Base-by-base conservation (phyloP, 1,140 invertebrate species). In the Chlorops oryzae region DNA sequence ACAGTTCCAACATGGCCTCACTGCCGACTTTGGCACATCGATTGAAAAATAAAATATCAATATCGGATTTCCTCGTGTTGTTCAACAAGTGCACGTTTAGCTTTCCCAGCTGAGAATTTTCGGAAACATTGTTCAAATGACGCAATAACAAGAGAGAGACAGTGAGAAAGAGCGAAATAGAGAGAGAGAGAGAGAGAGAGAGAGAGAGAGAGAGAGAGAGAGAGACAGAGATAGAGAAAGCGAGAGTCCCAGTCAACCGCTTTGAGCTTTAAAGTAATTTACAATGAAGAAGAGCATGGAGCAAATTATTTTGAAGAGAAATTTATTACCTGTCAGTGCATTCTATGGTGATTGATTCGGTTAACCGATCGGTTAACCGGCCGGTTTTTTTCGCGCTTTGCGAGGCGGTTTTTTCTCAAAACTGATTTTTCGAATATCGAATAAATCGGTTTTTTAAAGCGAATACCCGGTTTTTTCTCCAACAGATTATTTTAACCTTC, bases 1-100 rank as follows among this genome's bases (percentile, higher is more conserved):
- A 72, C 3, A 93, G 77, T 62, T 92, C 87, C 83, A 91, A 86
- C 46, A 92, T 84, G 0, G 89, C 89, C 66, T 92, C 88, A 41
- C 85, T 88, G 37, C 87, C 88, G n/a, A 90, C 87, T 75, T 93
- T 93, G 4, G 90, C 90, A 13, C 91, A 88, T 6, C 90, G 77
- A 71, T 92, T 91, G 73, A 92, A 93, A 74, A 92, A 90, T 3
- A 70, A 15, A 0, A 63, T 59, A 59, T 70, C 66, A 18, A 93
- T 70, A 54, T 80, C 80, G 3, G 88, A 81, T 50, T 80, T 76
- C 13, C 76, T 76, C 1, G 87, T 90, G 59, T 90, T 89, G 72
- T 90, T 90, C 38, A 90, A 64, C 74, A 58, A 15, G 70, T 70
- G 48, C 67, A 70, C 27, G 27, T 41, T 49, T 13, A 56, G 22